Base-by-base conservation (phyloP, 2,113 vertebrate genomes). In the Todiramphus chloris region DNA sequence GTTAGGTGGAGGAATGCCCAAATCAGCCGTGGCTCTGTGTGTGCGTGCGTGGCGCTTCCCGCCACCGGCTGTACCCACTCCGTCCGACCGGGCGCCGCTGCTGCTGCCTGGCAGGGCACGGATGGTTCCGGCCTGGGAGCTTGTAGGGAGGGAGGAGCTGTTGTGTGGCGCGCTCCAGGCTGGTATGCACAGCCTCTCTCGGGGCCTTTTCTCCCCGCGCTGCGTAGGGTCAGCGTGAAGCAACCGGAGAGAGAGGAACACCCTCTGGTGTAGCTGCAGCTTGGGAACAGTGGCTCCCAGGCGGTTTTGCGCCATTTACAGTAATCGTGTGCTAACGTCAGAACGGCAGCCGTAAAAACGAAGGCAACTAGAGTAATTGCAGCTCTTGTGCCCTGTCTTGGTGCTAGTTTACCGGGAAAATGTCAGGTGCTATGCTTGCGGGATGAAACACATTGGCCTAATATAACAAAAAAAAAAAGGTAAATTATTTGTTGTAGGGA, bases 251-350 rank as follows among this genome's bases (percentile, higher is more conserved):
- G 64, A 24, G 37, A 13, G 48, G 8, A 1, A 5, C 2, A 13
- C 2, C 27, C 31, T 67, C 27, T 16, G 31, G 46, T n/a, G 18
- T 17, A 9, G 51, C 14, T 13, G 9, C 5, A 6, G 46, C 14
- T 5, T 50, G 53, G 5, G 41, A 66, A 2, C 10, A 0, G 44
- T 13, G n/a, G 2, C 21, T 27, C 14, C 18, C 10, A 1, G 7
- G 8, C 4, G 5, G 1, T 15, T 43, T 25, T 48, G 24, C 16
- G 1, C 20, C 21, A 0, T 7, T 6, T 25, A 11, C 16, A 3
- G 35, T 20, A 5, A 20, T 14, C 28, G 0, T 2, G 19, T 41
- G 41, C 35, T 24, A 8, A 0, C 41, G 8, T 14, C 4, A 3
- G 11, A 27, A 25, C 9, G 2, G 5, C 4, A 23, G 16, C n/a